These are phyloP conservation scores for Teleiodes luculella DNA, from an alignment of 2,888 invertebrate genomes.

Conservation along the genomic window DNA sequence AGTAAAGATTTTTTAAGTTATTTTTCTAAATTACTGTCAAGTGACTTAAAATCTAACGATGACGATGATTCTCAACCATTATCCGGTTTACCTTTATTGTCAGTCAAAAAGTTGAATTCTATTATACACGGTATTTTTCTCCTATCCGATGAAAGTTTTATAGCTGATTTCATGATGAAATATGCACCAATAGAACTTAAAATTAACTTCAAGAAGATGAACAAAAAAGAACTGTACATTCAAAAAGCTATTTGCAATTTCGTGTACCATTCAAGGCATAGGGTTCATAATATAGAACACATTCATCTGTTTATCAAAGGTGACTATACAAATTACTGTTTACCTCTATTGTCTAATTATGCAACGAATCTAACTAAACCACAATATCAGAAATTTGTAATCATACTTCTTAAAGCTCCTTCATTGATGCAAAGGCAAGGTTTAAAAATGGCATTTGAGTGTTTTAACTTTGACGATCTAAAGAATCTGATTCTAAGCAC, in stretches of 20 bases:
- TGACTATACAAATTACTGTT: conserved; percentile 40
- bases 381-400: conserved; percentile 33
- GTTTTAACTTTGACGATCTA: conserved; percentile 32
- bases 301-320: conserved; percentile 38
- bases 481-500: conserved; percentile 26
- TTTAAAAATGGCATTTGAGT: conserved; percentile 40
- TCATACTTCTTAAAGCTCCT: conserved; percentile 36
- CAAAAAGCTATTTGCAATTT: conserved; percentile 42
- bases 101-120: conserved; percentile 19
- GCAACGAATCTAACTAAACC: conserved; percentile 33
- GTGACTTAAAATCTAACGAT: no score
- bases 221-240: conserved; percentile 30
- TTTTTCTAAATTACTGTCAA: conserved; percentile 29
- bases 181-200: conserved; percentile 40
- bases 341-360: conserved; percentile 39
- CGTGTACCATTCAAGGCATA: conserved; percentile 37
- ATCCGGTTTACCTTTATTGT: no score
- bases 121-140: conserved; percentile 42
- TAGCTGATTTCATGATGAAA: conserved; percentile 37
- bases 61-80: no score
- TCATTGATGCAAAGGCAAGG: conserved; percentile 46
- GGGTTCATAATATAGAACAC: conserved; percentile 33
- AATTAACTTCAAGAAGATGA: conserved; percentile 36
- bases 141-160: conserved; percentile 34
- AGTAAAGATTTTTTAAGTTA: conserved; percentile 35